phyloP scores from a whole-genome alignment of 2,888 invertebrate species.

The Eupithecia inturbata region DNA sequence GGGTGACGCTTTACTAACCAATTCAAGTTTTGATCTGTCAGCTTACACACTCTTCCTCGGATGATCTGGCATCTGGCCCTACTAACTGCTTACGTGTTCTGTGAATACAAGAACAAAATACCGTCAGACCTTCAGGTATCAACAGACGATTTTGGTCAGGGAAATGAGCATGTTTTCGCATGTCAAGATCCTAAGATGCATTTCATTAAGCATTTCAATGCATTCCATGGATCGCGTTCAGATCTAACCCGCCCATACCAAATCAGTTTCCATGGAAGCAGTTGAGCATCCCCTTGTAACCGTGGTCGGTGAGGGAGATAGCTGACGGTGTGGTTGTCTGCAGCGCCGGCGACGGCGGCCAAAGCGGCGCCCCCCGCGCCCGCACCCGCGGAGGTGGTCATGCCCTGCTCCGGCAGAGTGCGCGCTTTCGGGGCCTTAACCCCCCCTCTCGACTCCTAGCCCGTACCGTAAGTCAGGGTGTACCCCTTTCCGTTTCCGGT shows the following conservation, averaged over 20 bases:
- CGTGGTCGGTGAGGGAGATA: constrained; percentile 15
- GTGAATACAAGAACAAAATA: not conserved
- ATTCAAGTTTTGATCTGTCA: constrained; percentile 35
- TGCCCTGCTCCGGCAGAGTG: constrained; percentile 78
- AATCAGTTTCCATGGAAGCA: constrained; percentile 11
- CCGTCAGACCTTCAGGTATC: constrained; percentile 12
- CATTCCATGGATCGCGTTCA: constrained; percentile 13
- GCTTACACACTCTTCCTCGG: constrained; percentile 23
- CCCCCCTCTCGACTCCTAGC: constrained; percentile 65
- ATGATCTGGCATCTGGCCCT: constrained; percentile 24
- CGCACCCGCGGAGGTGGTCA: constrained; percentile 66
- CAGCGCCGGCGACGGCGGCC: constrained; percentile 46
- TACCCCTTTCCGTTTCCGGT: constrained; percentile 48
- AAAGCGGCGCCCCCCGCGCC: constrained; percentile 49
- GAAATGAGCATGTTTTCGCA: constrained; percentile 26
- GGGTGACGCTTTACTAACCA: constrained; percentile 75
- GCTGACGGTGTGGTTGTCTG: constrained; percentile 39
- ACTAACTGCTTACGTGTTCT: constrained; percentile 26
- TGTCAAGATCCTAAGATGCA: constrained; percentile 13
- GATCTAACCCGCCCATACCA: constrained; percentile 19
- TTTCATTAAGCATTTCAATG: constrained; percentile 21
- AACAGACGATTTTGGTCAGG: constrained; percentile 2
- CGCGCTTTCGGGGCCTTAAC: constrained; percentile 65
- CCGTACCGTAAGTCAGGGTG: constrained; percentile 67
- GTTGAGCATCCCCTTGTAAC: constrained; percentile 15